Evolutionary conservation across 2,797 vertebrate genomes (phyloP), one percentile per base, ranked within the genome.

Genomic region (Pitangus sulphuratus): DNA sequence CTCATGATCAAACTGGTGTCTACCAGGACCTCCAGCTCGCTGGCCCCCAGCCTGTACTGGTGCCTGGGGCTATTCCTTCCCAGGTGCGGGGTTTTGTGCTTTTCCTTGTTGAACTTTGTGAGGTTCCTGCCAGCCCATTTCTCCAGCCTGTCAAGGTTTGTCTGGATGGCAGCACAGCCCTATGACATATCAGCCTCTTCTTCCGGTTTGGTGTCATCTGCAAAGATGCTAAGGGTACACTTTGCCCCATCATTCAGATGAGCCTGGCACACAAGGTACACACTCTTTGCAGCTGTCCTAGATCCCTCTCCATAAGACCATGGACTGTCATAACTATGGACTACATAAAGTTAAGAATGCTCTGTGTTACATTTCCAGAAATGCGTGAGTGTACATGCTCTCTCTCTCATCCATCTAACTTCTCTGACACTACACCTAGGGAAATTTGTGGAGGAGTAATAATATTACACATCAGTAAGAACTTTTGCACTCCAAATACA

Each of bases 341-440:
- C 20, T 44, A 66, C 47, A 62, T 31, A 79, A 89, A 82, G 15
- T 53, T 53, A 82, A 31, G 35, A 75, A 81, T 18, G 15, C 4
- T 68, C 18, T 35, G 22, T n/a, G 20, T 35, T 72, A 47, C 47
- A 37, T 40, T 88, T 92, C 47, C 70, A 89, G 66, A 81, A 83
- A 74, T 19, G 12, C 17, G 6, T 66, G 33, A 24, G 8, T 37
- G 16, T 28, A 25, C 1, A 2, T 42, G 19, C 37, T 53, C n/a
- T 54, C 24, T 61, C 50, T 62, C 30, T 33, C 51, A 92, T 28
- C 5, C 42, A 50, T 15, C 35, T 61, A 60, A 53, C 30, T 58
- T 61, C 12, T 85, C 60, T 65, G 47, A 66, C 47, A 40, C 25
- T 35, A 60, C 12, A 83, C 37, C 4, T 54, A 76, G 18, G n/a